Evolutionary conservation across 1,140 invertebrate genomes (phyloP).

Genomic region (Drosophila repletoides): DNA sequence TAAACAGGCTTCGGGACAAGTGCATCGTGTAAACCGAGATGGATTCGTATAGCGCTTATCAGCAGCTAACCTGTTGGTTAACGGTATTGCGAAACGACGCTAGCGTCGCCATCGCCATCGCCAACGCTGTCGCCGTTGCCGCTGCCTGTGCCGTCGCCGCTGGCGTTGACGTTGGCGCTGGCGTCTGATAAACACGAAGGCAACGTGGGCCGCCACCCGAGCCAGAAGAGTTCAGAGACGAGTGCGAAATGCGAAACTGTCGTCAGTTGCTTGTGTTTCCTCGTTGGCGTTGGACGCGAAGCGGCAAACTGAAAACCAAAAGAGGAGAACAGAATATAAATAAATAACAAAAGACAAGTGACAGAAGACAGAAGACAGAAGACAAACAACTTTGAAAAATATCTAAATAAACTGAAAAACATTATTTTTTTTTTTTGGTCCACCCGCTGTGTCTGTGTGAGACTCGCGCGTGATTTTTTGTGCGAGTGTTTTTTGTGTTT

Average conservation of each 20-base stretch:
- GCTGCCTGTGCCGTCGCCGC: conserved; percentile 4
- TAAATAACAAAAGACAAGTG: no score
- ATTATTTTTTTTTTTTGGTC: no score
- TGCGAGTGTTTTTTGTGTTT: conserved; percentile 6
- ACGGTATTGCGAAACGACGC: conserved; percentile 16
- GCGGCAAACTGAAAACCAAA: conserved; percentile 49
- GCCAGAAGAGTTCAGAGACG: no score
- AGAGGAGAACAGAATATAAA: no score
- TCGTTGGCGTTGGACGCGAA: conserved; percentile 65
- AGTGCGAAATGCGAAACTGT: conserved; percentile 19
- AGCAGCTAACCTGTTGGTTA: conserved; percentile 72
- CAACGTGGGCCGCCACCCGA: neutral
- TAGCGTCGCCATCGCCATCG: neutral
- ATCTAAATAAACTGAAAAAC: conserved; percentile 33
- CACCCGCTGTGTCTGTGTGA: conserved; percentile 14
- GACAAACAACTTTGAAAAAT: conserved; percentile 17
- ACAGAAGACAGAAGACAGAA: no score
- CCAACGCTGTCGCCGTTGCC: neutral
- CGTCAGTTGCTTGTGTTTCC: conserved; percentile 72
- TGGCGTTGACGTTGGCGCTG: neutral
- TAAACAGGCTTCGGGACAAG: no score
- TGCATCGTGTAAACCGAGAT: no score
- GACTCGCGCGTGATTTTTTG: conserved; percentile 23
- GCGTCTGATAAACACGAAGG: no score
- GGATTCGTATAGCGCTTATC: conserved; percentile 62